Conservation (phyloP, 2,888 invertebrate genomes). For the Eumacrocentrus americanus region DNA sequence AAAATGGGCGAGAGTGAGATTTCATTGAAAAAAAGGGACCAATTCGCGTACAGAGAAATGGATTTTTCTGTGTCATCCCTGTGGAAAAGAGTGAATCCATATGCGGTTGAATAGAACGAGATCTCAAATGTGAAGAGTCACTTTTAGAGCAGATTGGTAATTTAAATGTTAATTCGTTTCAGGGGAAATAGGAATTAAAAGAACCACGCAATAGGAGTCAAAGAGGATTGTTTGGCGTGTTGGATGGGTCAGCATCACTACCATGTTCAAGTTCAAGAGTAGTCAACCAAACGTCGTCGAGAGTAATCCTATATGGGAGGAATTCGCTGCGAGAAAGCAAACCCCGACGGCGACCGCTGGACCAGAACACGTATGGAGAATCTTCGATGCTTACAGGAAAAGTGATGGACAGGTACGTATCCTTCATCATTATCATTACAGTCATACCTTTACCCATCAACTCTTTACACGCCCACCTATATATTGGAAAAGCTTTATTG, state of each 20-base stretch:
- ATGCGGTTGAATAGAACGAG: not conserved
- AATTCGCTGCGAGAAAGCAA: conserved; percentile 86
- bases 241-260: conserved; percentile 38
- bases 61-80: not conserved
- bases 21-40: not conserved
- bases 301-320: conserved; percentile 83
- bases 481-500: not conserved
- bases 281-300: conserved; percentile 66
- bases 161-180: conserved; percentile 8
- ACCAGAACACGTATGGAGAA: conserved; percentile 89
- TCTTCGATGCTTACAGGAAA: conserved; percentile 87
- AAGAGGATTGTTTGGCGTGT: conserved; percentile 29
- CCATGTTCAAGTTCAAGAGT: conserved; percentile 77
- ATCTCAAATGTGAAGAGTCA: not conserved
- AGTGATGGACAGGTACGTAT: conserved; percentile 83
- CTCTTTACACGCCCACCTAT: not conserved
- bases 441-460: not conserved
- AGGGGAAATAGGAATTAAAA: conserved; percentile 1
- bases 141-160: not conserved
- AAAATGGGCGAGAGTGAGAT: not conserved
- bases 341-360: conserved; percentile 81
- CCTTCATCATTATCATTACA: no score
- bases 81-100: not conserved
- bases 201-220: not conserved
- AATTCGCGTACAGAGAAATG: not conserved